These are phyloP conservation scores for Phoxinus phoxinus DNA, from an alignment of 2,113 vertebrate species.

Conservation along the genomic window DNA sequence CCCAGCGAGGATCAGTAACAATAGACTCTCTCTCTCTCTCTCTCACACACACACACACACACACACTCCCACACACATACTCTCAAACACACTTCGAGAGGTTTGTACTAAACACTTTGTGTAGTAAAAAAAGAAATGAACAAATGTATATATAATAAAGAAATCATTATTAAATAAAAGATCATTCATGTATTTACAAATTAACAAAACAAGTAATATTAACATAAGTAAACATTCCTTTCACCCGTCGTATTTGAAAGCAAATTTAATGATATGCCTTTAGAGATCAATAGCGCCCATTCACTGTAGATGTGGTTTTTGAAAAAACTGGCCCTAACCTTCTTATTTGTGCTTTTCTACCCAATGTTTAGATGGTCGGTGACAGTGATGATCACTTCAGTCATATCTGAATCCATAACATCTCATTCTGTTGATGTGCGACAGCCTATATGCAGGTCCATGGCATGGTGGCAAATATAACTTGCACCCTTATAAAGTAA, in stretches of 20 bases:
- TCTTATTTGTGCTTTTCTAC: conserved; percentile 20
- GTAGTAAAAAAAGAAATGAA: conserved; percentile 84
- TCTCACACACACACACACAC: conserved; percentile 7
- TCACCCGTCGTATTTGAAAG: conserved; percentile 65
- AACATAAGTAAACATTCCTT: conserved; percentile 81
- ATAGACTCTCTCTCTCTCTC: conserved; percentile 36
- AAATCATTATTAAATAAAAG: conserved; percentile 84
- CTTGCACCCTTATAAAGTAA: not conserved
- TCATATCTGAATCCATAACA: conserved; percentile 23
- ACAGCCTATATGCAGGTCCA: not conserved
- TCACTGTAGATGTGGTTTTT: conserved; percentile 19
- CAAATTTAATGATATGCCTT: conserved; percentile 49
- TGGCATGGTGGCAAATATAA: not conserved
- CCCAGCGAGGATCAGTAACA: conserved; percentile 78
- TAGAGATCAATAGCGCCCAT: conserved; percentile 24
- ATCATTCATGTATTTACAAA: conserved; percentile 88
- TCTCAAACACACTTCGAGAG: conserved; percentile 59
- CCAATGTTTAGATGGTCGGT: not conserved
- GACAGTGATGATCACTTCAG: conserved; percentile 6
- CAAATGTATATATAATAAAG: conserved; percentile 83
- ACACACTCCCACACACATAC: conserved; percentile 42
- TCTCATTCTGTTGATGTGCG: not conserved
- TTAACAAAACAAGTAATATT: conserved; percentile 60
- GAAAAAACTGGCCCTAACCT: not conserved
- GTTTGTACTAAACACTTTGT: conserved; percentile 80